Base-by-base conservation (phyloP, 2,888 invertebrate species). In the Chouioia cunea region DNA sequence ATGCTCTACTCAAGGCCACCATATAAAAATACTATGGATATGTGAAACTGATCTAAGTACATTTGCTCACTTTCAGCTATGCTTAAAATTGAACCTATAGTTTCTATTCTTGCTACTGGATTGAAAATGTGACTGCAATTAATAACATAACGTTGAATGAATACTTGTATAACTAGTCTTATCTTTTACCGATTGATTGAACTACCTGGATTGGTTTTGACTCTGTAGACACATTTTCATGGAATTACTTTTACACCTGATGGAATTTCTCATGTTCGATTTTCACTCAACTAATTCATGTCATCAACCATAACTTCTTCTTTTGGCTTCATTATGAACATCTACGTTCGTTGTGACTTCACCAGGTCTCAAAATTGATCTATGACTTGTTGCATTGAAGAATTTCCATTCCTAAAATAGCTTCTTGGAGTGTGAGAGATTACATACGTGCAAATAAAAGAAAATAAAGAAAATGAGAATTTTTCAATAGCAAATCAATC, bases 81-180 rank as follows among this genome's bases (percentile, higher is more conserved):
- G 58, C 76, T 76, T 12, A 80, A 46, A 60, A 81, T 36, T 1
- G 74, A 47, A 10, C 79, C 67, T 36, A 79, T 75, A 16, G 79
- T 76, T n/a, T 57, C 71, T 48, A 76, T 56, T 60, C 73, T 74
- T 50, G 76, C 78, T 15, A 79, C 78, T 60, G 79, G 77, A 73
- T 77, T 79, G 52, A 79, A 79, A 8, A 78, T 80, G 67, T 80
- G 75, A 46, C 62, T 65, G 53, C 76, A 81, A 20, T 79, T 78
- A 50, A 77, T 66, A 20, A 78, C 78, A 15, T 76, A 46, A 23
- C 74, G 62, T 68, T 79, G 77, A 58, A 15, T 71, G 65, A 77
- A 82, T 0, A 79, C 53, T 18, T 18, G 2, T 3, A 23, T 18
- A 10, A 18, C 20, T 14, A 16, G 14, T 3, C 53, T 18, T 18